Evolutionary conservation across 2,113 vertebrate genomes (phyloP), one percentile per base, ranked within the genome.

Genomic region (Mugil cephalus): DNA sequence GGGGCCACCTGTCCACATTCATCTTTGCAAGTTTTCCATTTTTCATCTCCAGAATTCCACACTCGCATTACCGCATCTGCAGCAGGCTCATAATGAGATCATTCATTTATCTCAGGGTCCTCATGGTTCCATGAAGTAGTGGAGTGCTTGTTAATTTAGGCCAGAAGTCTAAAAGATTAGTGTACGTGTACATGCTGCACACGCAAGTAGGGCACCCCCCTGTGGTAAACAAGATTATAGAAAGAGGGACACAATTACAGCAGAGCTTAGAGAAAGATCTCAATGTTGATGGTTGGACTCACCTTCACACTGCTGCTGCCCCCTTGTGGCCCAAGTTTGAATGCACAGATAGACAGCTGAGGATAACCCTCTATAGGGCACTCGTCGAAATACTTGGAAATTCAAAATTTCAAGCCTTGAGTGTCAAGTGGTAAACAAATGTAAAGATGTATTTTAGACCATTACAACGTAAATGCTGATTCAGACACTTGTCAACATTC

Each of bases 111-210:
- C 51, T 9, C 34, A 8, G 4, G 50, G 62, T 8, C 76, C 61
- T 36, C 69, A 53, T 43, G 73, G 72, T 46, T 54, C 66, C 77
- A 80, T 83, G 83, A 72, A 53, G 52, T n/a, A 15, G 21, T 46
- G 24, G 73, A 87, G 56, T 71, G 55, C 4, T 11, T 76, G 71
- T 82, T 87, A 54, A 77, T 82, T 76, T 50, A 61, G 63, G 39
- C 15, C 48, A 47, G 43, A 48, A 76, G 82, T 76, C 47, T n/a
- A 30, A 5, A 30, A 47, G 40, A 53, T 42, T 39, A 63, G 65
- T 55, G 48, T 78, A 73, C 60, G 74, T 10, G 55, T 35, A 56
- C 1, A 10, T 30, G 53, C 54, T 67, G 36, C 17, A 66, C 38
- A 66, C 74, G 59, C 68, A 66, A 45, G 21, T 0, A 50, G 71